These are phyloP conservation scores for Polietes domitor DNA, from an alignment of 2,888 invertebrate species.

Conservation along the genomic window DNA sequence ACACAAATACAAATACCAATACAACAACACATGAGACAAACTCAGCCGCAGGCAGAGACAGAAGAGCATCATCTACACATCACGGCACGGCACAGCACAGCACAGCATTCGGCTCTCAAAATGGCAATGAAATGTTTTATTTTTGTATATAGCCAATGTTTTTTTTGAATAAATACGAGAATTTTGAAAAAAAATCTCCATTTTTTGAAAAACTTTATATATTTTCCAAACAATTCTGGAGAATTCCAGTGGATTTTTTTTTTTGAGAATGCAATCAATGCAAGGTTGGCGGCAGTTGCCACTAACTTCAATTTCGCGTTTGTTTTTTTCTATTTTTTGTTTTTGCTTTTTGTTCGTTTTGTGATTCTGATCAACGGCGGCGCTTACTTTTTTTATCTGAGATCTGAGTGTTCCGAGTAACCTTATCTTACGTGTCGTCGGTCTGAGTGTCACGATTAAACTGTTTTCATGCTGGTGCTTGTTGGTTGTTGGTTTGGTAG, in stretches of 20 bases:
- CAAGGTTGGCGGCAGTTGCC: neutral
- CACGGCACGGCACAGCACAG: neutral
- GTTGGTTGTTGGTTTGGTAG: slow-evolving; percentile 44
- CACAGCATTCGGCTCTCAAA: slow-evolving; percentile 53
- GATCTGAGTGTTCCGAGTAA: neutral
- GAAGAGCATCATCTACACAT: slow-evolving; percentile 41
- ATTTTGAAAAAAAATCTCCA: slow-evolving; percentile 2
- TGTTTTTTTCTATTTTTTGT: neutral
- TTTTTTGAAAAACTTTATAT: neutral
- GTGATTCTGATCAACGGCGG: neutral
- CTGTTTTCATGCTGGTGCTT: slow-evolving; percentile 56
- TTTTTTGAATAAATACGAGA: neutral
- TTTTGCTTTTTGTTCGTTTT: neutral
- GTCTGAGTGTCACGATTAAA: slow-evolving; percentile 61
- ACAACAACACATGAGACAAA: slow-evolving; percentile 10
- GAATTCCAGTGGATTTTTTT: neutral
- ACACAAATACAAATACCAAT: neutral
- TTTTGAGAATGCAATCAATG: neutral
- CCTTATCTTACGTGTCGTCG: slow-evolving; percentile 45
- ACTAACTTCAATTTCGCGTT: slow-evolving; percentile 1
- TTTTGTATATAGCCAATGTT: slow-evolving; percentile 9
- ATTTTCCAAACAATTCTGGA: no score
- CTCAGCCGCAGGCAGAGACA: slow-evolving; percentile 14
- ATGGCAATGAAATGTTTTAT: slow-evolving; percentile 61
- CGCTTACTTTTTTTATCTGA: neutral